Percentiles rank a stretch among this genome's conserved stretches.
phyloP scores from a whole-genome alignment of 2,888 invertebrate genomes.

The Heliconius erato region DNA sequence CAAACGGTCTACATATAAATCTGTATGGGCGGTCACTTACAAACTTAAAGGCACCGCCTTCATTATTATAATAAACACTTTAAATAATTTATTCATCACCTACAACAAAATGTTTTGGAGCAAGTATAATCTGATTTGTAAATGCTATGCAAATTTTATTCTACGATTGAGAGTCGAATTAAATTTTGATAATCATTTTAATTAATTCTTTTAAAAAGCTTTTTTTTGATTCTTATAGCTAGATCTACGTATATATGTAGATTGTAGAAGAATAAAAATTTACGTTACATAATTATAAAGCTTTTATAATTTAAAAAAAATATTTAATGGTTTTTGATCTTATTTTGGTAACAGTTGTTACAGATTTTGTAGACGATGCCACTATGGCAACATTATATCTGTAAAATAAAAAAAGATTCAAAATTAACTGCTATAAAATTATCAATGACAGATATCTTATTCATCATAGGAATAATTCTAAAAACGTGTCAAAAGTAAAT shows the following conservation, averaged over 20 bases:
- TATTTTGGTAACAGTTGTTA: background rate
- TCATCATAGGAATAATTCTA: too few relatives aligned
- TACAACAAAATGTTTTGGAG: constrained; percentile 18
- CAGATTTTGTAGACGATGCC: background rate
- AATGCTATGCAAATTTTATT: constrained; percentile 32
- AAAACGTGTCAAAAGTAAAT: too few relatives aligned
- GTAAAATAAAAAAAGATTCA: too few relatives aligned
- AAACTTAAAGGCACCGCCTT: constrained; percentile 25
- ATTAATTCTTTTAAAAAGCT: background rate
- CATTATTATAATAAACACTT: constrained; percentile 33
- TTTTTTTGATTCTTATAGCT: too few relatives aligned
- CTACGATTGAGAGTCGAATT: constrained; percentile 25
- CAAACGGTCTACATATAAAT: constrained; percentile 11
- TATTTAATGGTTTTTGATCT: background rate
- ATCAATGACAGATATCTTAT: background rate
- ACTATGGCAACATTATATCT: too few relatives aligned
- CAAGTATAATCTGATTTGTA: constrained; percentile 29
- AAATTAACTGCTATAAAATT: background rate
- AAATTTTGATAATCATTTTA: constrained; percentile 25
- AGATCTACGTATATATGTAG: background rate
- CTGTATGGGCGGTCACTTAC: constrained; percentile 23
- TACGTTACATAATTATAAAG: background rate
- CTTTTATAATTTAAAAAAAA: background rate
- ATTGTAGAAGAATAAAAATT: background rate
- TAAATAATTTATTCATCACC: constrained; percentile 32